Evolutionary conservation across 1,140 invertebrate genomes (phyloP).

Genomic region (Diorhabda sublineata): DNA sequence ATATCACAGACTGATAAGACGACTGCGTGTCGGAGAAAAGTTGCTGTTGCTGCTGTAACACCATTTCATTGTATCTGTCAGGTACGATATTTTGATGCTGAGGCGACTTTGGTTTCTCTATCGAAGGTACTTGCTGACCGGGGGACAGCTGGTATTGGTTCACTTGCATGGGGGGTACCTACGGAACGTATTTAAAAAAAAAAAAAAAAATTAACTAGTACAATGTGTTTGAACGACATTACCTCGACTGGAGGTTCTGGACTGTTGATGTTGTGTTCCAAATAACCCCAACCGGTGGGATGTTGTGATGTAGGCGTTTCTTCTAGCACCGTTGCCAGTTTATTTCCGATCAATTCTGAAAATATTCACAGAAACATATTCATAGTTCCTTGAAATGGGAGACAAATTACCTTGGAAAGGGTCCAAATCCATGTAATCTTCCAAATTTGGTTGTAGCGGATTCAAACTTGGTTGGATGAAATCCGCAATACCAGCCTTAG

Average conservation of each 20-base stretch:
- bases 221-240: conserved; percentile 1
- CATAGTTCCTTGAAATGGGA: not conserved
- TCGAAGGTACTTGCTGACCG: conserved; percentile 15
- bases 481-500: conserved; percentile 74
- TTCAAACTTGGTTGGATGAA: conserved; percentile 97
- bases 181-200: too few relatives aligned
- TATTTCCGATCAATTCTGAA: conserved; percentile 56
- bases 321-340: conserved; percentile 63
- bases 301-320: conserved; percentile 44
- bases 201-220: not conserved
- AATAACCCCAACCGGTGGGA: conserved; percentile 24
- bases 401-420: conserved; percentile 67
- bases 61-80: conserved; percentile 20
- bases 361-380: conserved; percentile 19
- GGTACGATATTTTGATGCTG: not conserved
- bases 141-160: conserved; percentile 27
- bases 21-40: conserved; percentile 25
- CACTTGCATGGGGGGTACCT: conserved; percentile 15
- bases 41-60: conserved; percentile 26
- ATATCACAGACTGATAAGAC: conserved; percentile 47
- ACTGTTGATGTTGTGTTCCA: conserved; percentile 8
- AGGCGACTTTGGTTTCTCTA: conserved; percentile 7
- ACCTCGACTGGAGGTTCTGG: conserved; percentile 19
- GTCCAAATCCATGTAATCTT: conserved; percentile 92
- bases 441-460: conserved; percentile 92